Evolutionary conservation across 1,140 invertebrate genomes (phyloP).

Genomic region (Drosophila obscura): DNA sequence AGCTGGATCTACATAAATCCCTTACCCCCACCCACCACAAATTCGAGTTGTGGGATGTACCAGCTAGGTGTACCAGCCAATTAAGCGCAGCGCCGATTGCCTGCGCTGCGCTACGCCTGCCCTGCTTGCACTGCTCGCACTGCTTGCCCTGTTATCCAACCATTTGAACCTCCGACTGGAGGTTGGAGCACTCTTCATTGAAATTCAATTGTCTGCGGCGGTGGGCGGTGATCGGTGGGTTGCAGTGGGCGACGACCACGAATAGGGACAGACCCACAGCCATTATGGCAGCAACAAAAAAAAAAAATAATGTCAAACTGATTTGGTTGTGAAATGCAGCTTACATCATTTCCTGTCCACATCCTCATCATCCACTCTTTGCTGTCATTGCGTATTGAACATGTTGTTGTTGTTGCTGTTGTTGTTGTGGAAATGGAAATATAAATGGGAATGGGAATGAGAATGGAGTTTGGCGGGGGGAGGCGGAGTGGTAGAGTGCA

Average conservation of each 20-base stretch:
- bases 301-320: constrained; percentile 21
- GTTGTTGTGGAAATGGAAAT: too few species aligned
- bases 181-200: constrained; percentile 40
- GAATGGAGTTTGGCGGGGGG: background rate
- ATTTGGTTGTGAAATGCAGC: constrained; percentile 42
- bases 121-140: background rate
- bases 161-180: constrained; percentile 18
- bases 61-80: constrained; percentile 13
- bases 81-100: constrained; percentile 27
- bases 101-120: constrained; percentile 3
- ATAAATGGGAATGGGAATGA: too few species aligned
- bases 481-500: constrained; percentile 5
- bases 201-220: constrained; percentile 43
- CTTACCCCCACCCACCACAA: constrained; percentile 3
- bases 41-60: background rate
- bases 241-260: constrained; percentile 19
- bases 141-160: constrained; percentile 10
- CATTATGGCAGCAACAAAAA: constrained; percentile 13
- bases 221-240: constrained; percentile 37
- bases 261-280: constrained; percentile 14
- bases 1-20: too few species aligned
- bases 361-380: constrained; percentile 17
- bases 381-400: constrained; percentile 19
- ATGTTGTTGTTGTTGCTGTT: background rate
- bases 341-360: constrained; percentile 43